Evolutionary conservation across 2,888 invertebrate species (phyloP).

Genomic region (Biston stratarius): DNA sequence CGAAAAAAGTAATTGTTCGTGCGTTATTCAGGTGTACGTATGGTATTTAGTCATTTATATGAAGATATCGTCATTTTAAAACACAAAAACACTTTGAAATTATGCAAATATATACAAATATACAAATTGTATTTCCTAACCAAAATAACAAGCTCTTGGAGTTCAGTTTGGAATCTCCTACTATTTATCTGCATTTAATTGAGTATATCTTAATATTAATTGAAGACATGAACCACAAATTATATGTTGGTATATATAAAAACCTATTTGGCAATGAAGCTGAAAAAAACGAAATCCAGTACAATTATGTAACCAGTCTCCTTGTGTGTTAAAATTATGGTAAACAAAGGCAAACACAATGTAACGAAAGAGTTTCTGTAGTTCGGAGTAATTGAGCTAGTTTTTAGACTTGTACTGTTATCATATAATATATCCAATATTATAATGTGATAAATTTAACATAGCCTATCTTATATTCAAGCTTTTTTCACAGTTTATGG

Average conservation of each 20-base stretch:
- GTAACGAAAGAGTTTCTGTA: neutral
- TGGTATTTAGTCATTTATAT: neutral
- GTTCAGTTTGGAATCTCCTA: neutral
- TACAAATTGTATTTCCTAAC: neutral
- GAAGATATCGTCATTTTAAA: neutral
- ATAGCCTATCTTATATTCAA: no score
- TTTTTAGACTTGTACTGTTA: neutral
- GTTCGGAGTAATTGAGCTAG: neutral
- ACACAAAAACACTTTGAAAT: neutral
- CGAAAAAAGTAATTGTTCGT: neutral
- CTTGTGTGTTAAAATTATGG: neutral
- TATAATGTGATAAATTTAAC: no score
- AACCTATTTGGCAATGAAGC: neutral
- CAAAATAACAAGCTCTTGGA: neutral
- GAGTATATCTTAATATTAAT: no score
- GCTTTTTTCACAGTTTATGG: slow-evolving; percentile 71
- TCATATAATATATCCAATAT: no score
- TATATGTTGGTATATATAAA: neutral
- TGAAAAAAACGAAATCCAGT: neutral
- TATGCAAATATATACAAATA: neutral
- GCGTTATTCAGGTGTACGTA: neutral
- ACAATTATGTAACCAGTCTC: neutral
- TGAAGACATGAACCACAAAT: no score
- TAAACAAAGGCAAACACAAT: neutral
- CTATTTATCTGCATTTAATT: no score